Base-by-base conservation (phyloP, 2,113 vertebrate genomes). In the Probosciger aterrimus region DNA sequence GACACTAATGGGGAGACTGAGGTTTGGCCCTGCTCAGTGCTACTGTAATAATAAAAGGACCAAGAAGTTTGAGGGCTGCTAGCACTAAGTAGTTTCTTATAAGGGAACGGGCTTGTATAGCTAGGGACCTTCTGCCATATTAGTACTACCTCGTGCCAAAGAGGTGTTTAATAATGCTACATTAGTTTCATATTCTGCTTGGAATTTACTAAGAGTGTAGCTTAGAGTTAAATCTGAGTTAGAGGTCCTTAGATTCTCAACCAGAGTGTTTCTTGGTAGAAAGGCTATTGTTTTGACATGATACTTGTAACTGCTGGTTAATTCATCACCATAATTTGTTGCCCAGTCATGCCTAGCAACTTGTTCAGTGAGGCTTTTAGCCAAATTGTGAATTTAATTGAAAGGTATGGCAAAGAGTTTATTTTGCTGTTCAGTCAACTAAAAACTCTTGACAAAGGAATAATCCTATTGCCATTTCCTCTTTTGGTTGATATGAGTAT, bases 271-370 rank as follows among this genome's bases (percentile, higher is more conserved):
- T 80, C 0, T 17, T 27, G 6, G 10, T 74, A 23, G 11, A 23
- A 64, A 75, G 35, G 13, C 17, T 77, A 9, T 47, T 1, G 0
- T 77, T 91, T 84, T 92, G 64, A 77, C 76, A 39, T 10, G 71
- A 43, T 71, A 31, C 20, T 70, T 62, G 3, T 43, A 63, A 74
- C 55, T 90, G 93, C 85, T 90, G 47, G 10, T 74, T 68, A 85
- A 18, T 88, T 24, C 49, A 86, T 75, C 63, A 71, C 55, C 35
- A 28, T 73, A 64, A 88, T 93, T 95, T 90, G 30, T 88, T 88
- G 93, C 11, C 33, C 30, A 71, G 22, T 75, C 76, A 65, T 68
- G 60, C 82, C 33, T 92, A 88, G 18, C 23, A 22, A 43, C 20
- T 71, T 33, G 11, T 10, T 81, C 52, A 28, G 27, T 63, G 35